Base-by-base conservation (phyloP, 2,888 invertebrate genomes). In the Drosophila stalkeri region DNA sequence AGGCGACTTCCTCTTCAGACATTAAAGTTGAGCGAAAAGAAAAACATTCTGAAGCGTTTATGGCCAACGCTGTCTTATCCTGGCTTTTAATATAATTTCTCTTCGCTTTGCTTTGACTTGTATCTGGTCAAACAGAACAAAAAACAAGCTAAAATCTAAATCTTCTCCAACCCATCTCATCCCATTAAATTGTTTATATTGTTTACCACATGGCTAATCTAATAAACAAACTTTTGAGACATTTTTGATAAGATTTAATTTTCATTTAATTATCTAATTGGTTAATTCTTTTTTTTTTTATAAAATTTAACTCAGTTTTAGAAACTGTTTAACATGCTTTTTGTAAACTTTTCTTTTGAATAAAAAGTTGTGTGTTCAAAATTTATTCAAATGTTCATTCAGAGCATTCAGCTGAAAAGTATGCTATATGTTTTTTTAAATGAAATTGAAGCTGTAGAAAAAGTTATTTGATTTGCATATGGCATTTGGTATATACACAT, bases 21-120 rank as follows among this genome's bases (percentile, higher is more conserved):
- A 44, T 74, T 77, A 73, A 77, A 74, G 78, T 74, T 60, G 31
- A 33, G 47, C 59, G 7, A 37, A 62, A 77, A 62, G 64, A 52
- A 64, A 64, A 77, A 77, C 61, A 74, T 55, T 77, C 52, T 64
- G 52, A 56, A 71, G 49, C 67, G 52, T 63, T 75, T 75, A 71
- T 72, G 62, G 47, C 18, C 12, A 60, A 51, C 20, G 41, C 11
- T 56, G 64, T 68, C 59, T 75, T 75, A 55, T 64, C 37, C 55
- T 64, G 64, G 49, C 43, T 35, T 61, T 65, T 66, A 69, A 73
- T 77, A 37, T 64, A 46, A 63, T 73, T 54, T 66, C 35, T 44
- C 31, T 56, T 9, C 2, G 7, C 59, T 41, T n/a, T 61, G 46
- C 39, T 31, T 18, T 35, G 18, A 20, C n/a, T 54, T 39, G 18